These are phyloP conservation scores for Anoplophora glabripennis DNA, from an alignment of 1,140 invertebrate genomes.

Conservation along the genomic window DNA sequence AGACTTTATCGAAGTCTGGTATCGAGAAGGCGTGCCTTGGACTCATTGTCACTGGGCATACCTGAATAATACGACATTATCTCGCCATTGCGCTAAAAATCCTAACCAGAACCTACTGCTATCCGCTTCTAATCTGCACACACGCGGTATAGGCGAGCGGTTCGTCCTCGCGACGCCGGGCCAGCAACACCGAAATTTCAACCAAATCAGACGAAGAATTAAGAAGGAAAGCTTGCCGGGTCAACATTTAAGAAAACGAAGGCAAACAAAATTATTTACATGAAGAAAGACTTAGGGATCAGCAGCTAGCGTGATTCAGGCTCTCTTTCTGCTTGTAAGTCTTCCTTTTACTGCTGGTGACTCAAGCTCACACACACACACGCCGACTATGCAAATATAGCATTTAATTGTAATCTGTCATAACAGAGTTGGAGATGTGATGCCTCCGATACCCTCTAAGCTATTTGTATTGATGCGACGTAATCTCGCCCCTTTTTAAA, in stretches of 20 bases:
- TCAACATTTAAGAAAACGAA: no score
- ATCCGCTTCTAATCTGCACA: slow-evolving; percentile 1
- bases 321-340: slow-evolving; percentile 2
- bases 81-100: slow-evolving; percentile 36
- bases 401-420: slow-evolving; percentile 13
- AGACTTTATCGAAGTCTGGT: slow-evolving; percentile 36
- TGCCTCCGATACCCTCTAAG: slow-evolving; percentile 9
- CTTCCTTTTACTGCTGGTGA: neutral
- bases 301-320: slow-evolving; percentile 4
- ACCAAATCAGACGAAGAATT: no score
- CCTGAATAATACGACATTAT: slow-evolving; percentile 46
- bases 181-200: no score
- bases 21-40: slow-evolving; percentile 41
- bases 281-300: no score
- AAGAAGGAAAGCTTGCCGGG: no score
- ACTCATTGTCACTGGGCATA: slow-evolving; percentile 44
- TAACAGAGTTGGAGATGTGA: slow-evolving; percentile 10
- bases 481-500: slow-evolving; percentile 2
- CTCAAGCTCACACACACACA: neutral
- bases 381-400: neutral
- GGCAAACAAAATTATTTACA: no score
- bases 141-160: neutral
- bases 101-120: slow-evolving; percentile 21
- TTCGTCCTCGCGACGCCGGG: no score
- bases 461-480: slow-evolving; percentile 12